phyloP scores from a whole-genome alignment of 2,113 vertebrate species.

The Myrmophylax atrothorax region DNA sequence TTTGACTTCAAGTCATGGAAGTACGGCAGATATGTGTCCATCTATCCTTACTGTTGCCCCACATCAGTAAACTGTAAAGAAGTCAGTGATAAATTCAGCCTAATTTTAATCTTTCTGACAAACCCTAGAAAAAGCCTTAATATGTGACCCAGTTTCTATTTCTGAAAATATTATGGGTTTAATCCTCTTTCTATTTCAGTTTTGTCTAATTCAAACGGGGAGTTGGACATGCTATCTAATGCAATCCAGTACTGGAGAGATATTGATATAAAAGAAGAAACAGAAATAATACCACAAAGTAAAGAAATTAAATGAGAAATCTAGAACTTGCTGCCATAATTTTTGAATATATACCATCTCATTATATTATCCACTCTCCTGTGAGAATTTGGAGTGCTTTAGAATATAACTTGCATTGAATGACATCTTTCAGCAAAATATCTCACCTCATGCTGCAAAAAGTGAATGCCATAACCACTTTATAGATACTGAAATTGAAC shows the following conservation, averaged over 20 bases:
- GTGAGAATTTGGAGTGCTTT: neutral
- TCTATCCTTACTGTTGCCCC: neutral
- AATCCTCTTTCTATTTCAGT: conserved; percentile 50
- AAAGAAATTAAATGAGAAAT: neutral
- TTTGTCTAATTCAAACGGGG: neutral
- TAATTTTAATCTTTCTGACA: conserved; percentile 4
- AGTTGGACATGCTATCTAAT: neutral
- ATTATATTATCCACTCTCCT: neutral
- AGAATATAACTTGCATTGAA: neutral
- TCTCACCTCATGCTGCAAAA: neutral
- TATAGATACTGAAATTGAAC: neutral
- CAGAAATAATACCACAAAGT: neutral
- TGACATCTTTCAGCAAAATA: neutral
- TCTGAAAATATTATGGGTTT: conserved; percentile 20
- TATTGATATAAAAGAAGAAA: neutral
- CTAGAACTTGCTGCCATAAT: neutral
- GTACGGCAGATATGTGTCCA: accelerated
- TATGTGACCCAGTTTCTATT: conserved; percentile 51
- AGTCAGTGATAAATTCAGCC: neutral
- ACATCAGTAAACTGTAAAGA: neutral
- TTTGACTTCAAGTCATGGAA: neutral
- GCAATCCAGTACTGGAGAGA: neutral
- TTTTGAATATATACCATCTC: neutral
- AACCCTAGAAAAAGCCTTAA: conserved; percentile 6
- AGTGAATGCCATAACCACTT: neutral